These are phyloP conservation scores for Mormyrops attenuatus DNA, from an alignment of 2,797 vertebrate genomes.

Conservation along the genomic window DNA sequence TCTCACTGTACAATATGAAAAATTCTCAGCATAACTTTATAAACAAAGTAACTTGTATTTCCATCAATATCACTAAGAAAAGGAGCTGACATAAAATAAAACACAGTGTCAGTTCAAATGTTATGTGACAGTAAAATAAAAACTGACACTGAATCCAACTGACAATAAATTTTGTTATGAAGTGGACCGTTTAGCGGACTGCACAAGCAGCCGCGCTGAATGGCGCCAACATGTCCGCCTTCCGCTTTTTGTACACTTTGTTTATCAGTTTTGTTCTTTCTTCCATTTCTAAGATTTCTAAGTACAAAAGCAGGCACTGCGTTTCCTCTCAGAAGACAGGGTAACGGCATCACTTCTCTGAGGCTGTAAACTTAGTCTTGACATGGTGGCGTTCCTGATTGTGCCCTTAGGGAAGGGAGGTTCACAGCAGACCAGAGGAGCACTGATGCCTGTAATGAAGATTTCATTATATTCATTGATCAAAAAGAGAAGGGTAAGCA, in stretches of 20 bases:
- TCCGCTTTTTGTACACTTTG: not conserved
- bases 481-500: constrained; percentile 14
- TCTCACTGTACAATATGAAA: not conserved
- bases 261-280: not conserved
- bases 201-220: not conserved
- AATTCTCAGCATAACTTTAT: not conserved
- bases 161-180: not conserved
- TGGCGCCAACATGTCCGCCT: not conserved
- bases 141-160: not conserved
- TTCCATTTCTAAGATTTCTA: not conserved
- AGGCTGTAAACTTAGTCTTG: not conserved
- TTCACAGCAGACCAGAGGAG: constrained; percentile 2
- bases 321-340: not conserved
- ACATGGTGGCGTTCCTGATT: not conserved
- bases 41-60: not conserved
- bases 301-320: not conserved
- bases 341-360: not conserved
- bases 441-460: constrained; percentile 19
- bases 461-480: constrained; percentile 21
- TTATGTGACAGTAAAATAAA: not conserved
- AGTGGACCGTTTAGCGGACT: not conserved
- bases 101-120: not conserved
- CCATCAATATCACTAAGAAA: not conserved
- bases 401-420: not conserved
- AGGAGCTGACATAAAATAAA: not conserved